Conservation (phyloP, 2,113 vertebrate species). For the Caloenas nicobarica region DNA sequence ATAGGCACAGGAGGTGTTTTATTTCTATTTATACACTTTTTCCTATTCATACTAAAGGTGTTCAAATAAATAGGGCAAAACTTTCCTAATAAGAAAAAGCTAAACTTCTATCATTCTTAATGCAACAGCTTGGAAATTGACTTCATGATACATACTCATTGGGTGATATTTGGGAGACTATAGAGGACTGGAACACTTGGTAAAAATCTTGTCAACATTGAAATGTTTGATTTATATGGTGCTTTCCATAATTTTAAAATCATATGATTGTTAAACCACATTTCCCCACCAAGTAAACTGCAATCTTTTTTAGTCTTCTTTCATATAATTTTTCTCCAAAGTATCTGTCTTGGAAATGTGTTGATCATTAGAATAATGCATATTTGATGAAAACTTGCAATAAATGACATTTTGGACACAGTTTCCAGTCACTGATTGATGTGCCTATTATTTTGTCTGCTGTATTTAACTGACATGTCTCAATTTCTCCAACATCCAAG, state of each 20-base stretch:
- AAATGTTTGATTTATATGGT: conserved; percentile 67
- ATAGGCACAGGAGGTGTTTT: background rate
- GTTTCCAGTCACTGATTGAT: conserved; percentile 67
- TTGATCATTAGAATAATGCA: conserved; percentile 68
- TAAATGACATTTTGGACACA: conserved; percentile 70
- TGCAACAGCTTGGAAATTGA: conserved; percentile 29
- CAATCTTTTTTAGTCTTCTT: conserved; percentile 45
- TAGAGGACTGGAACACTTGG: background rate
- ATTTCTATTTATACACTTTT: background rate
- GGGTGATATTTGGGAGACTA: background rate
- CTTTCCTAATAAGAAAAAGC: background rate
- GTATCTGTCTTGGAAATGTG: conserved; percentile 61
- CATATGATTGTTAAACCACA: conserved; percentile 61
- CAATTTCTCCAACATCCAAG: background rate
- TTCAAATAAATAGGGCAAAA: conserved; percentile 34
- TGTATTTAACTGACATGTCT: conserved; percentile 51
- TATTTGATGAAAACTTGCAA: conserved; percentile 75
- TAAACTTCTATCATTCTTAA: conserved; percentile 40
- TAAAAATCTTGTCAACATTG: conserved; percentile 59
- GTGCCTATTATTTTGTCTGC: conserved; percentile 61
- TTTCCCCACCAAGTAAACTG: conserved; percentile 40
- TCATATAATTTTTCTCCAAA: conserved; percentile 64
- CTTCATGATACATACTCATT: conserved; percentile 34
- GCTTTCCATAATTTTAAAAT: conserved; percentile 60
- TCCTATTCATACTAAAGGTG: background rate